These are phyloP conservation scores for Lordiphosa clarofinis DNA, from an alignment of 1,140 invertebrate species.

Conservation along the genomic window DNA sequence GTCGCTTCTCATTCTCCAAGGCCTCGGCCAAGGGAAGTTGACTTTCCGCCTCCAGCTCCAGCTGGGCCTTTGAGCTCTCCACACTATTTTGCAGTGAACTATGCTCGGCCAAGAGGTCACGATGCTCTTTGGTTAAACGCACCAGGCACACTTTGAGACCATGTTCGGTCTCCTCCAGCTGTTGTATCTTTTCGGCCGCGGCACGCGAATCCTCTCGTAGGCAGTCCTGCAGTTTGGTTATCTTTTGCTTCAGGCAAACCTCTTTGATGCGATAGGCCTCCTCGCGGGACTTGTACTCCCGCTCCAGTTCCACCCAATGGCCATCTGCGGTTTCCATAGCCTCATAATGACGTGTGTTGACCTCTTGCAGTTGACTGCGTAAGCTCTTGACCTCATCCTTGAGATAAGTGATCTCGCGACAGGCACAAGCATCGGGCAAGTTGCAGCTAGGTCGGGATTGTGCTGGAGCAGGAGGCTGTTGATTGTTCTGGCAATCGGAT, in stretches of 20 bases:
- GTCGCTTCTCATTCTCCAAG: conserved; percentile 64
- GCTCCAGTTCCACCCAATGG: conserved; percentile 86
- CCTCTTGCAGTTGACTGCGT: conserved; percentile 81
- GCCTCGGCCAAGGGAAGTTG: conserved; percentile 50
- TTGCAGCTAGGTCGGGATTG: conserved; percentile 17
- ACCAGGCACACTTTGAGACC: conserved; percentile 80
- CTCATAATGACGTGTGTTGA: conserved; percentile 86
- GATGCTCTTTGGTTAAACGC: conserved; percentile 81
- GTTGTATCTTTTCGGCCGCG: conserved; percentile 76
- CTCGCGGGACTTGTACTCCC: conserved; percentile 83
- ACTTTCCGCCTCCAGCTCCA: conserved; percentile 37
- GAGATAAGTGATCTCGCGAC: conserved; percentile 53
- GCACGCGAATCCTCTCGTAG: conserved; percentile 67
- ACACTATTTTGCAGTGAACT: conserved; percentile 79
- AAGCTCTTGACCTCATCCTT: conserved; percentile 79
- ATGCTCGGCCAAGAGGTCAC: conserved; percentile 79
- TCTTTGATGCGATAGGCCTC: conserved; percentile 80
- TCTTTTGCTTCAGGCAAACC: conserved; percentile 68
- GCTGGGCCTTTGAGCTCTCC: conserved; percentile 68
- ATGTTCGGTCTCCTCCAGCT: conserved; percentile 82
- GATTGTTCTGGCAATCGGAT: background rate
- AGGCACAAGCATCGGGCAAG: conserved; percentile 26
- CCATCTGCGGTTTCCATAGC: conserved; percentile 87
- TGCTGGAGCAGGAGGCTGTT: conserved; percentile 25
- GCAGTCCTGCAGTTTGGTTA: conserved; percentile 67